Conservation (phyloP, 1,140 invertebrate genomes). For the Wiebesia pumilae region DNA sequence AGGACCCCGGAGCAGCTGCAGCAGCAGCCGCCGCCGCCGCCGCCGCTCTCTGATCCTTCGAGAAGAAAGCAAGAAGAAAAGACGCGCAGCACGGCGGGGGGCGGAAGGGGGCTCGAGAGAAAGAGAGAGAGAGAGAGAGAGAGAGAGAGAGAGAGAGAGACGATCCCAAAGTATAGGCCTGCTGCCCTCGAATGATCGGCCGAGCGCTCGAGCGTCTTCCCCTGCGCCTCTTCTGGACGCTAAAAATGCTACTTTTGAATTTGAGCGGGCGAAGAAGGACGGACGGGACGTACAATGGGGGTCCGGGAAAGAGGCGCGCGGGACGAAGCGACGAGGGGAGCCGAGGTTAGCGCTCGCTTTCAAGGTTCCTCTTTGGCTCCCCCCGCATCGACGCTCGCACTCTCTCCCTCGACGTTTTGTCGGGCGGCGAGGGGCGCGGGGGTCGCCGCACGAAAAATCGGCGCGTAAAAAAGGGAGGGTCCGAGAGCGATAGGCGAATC, state of each 20-base stretch:
- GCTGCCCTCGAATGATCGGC: slow-evolving; percentile 27
- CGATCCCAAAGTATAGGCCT: slow-evolving; percentile 41
- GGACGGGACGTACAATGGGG: slow-evolving; percentile 13
- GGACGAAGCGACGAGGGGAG: neutral
- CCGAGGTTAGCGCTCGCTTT: slow-evolving; percentile 59
- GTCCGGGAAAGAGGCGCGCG: slow-evolving; percentile 17
- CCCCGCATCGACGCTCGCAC: slow-evolving; percentile 9
- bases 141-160: slow-evolving; percentile 36
- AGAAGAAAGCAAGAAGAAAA: slow-evolving; percentile 27
- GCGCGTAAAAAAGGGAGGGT: slow-evolving; percentile 22
- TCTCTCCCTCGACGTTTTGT: neutral
- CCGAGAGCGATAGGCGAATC: slow-evolving; percentile 30
- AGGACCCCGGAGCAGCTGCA: neutral
- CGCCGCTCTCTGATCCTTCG: neutral
- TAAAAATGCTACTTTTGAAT: slow-evolving; percentile 49
- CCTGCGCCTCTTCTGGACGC: neutral
- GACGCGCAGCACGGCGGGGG: neutral
- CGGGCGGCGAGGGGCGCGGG: neutral
- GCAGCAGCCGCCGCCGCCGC: neutral
- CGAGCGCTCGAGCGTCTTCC: neutral
- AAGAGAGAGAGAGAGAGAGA: slow-evolving; percentile 28
- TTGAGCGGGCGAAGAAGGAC: slow-evolving; percentile 4
- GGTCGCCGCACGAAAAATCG: slow-evolving; percentile 29
- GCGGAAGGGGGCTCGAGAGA: slow-evolving; percentile 9
- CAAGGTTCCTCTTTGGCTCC: slow-evolving; percentile 52